Evolutionary conservation across 2,888 invertebrate genomes (phyloP), one percentile per base, ranked within the genome.

Genomic region (Halictus ligatus): DNA sequence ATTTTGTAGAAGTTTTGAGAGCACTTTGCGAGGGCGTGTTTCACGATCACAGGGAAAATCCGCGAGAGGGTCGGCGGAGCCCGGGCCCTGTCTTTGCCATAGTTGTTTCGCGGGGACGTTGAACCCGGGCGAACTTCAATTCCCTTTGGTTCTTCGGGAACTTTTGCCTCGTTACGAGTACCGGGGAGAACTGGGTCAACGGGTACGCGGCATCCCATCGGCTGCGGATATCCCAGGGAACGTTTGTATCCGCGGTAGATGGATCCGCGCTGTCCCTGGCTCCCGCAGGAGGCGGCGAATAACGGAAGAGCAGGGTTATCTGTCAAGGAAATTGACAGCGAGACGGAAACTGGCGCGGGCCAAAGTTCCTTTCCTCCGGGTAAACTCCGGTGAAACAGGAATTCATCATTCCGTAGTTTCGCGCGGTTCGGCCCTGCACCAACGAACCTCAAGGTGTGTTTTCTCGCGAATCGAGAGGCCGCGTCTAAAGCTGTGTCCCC

Each of bases 251-350:
- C 76, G 64, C 64, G 35, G 50, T 25, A 50, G 86, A 86, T 60
- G 80, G 75, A 78, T 74, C 25, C 75, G 71, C 85, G 35, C 48
- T 75, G 60, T 75, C 85, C 15, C 35, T 73, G 72, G 21, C 25
- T 75, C 75, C 76, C 73, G 71, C 21, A 54, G n/a, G 75, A 69
- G 81, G 77, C 64, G 21, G 40, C 35, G 84, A 81, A 82, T 80
- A 80, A 87, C 88, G 84, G 80, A 80, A 80, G 75, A 58, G 71
- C 73, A n/a, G 79, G n/a, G 81, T 84, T 85, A 84, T 85, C 82
- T 76, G 88, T 88, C 85, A 87, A 79, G 80, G 83, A 88, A 88
- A 88, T 88, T 87, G 87, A 88, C 88, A 87, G 80, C 35, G 87
- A 88, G 87, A 85, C 85, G 83, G 58, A 82, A 79, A 18, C 43